Base-by-base conservation (phyloP, 2,888 invertebrate species). In the Acheta domesticus region DNA sequence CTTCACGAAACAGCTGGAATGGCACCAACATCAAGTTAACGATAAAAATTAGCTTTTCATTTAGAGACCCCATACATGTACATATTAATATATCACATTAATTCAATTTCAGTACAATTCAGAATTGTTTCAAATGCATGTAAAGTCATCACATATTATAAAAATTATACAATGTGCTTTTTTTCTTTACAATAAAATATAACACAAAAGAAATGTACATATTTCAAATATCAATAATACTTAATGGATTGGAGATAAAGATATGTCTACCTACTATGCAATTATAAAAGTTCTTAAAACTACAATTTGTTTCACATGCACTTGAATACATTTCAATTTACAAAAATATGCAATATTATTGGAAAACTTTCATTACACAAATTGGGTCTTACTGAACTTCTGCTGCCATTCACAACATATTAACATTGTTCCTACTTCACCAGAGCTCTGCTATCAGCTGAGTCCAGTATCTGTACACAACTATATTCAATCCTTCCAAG, bases 111-210 rank as follows among this genome's bases (percentile, higher is more conserved):
- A 62, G 62, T 62, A 62, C 62, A 62, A 62, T 62, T 62, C 62
- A 62, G 62, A n/a, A 36, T 62, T n/a, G n/a, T n/a, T 62, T 62
- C 62, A 62, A 62, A 62, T 62, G 62, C 62, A 62, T 62, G 62
- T 62, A 62, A 62, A 62, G 62, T 19, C 62, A 19, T 62, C n/a
- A 62, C 14, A 62, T 62, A 14, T 62, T 62, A 62, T 62, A 62
- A 62, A 62, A 62, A 62, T 62, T 62, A 62, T 62, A 62, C 62
- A 62, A 19, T 62, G 62, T 62, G 62, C 62, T 62, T 62, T 62
- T 23, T 36, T 62, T 62, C 62, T 62, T 62, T 62, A 62, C 62
- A 62, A 36, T 62, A 62, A 62, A 62, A 62, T 62, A 62, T 62
- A 62, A 62, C 62, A 62, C 62, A 62, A 19, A 62, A 62, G 62